phyloP scores from a whole-genome alignment of 2,888 invertebrate species.

The Eudasyphora cyanicolor region DNA sequence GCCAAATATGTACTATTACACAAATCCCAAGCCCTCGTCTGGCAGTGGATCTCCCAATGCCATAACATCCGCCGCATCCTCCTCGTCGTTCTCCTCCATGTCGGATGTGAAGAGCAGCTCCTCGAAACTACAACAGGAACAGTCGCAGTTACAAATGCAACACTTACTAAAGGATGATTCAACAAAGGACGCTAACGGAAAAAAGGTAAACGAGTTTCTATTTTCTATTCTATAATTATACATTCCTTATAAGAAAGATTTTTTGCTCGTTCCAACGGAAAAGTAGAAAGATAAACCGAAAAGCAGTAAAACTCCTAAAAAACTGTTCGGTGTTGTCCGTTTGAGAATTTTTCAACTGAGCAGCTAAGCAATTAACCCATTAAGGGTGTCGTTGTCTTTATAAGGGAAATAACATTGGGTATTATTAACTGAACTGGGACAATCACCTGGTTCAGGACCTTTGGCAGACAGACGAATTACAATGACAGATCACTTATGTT shows the following conservation, averaged over 20 bases:
- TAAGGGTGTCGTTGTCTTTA: not conserved
- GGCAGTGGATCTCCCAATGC: constrained; percentile 41
- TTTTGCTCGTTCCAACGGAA: not conserved
- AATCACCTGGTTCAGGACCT: too few species aligned
- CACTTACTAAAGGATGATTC: constrained; percentile 60
- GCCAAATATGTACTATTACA: constrained; percentile 91
- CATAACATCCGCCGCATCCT: constrained; percentile 76
- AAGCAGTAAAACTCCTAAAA: constrained; percentile 34
- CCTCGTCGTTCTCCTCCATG: constrained; percentile 61
- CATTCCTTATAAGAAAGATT: constrained; percentile 33
- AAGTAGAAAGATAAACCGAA: not conserved
- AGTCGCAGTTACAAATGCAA: constrained; percentile 27
- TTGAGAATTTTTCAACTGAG: constrained; percentile 4
- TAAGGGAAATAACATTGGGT: too few species aligned
- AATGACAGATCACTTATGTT: too few species aligned
- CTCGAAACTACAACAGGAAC: constrained; percentile 3
- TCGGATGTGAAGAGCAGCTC: constrained; percentile 46
- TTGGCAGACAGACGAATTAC: too few species aligned
- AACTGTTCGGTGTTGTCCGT: constrained; percentile 24
- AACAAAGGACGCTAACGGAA: constrained; percentile 75
- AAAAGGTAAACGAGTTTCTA: constrained; percentile 79
- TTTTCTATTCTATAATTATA: constrained; percentile 48
- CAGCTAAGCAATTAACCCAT: constrained; percentile 21
- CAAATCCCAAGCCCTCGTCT: constrained; percentile 82
- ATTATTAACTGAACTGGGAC: too few species aligned